Conservation (phyloP, 1,140 invertebrate genomes). For the Drosophila saltans region DNA sequence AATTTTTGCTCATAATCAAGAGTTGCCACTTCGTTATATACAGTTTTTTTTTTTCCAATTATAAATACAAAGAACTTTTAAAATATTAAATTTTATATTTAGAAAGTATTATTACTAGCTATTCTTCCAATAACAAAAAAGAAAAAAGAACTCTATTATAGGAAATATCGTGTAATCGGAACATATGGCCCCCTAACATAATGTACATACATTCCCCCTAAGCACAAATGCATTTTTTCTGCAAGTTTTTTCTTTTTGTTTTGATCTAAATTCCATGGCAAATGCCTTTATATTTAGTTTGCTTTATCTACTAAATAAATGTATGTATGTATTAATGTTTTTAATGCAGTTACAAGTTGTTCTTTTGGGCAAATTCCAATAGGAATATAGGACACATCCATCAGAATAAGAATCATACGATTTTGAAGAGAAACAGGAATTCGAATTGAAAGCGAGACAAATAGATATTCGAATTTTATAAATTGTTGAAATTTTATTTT, state of each 20-base stretch:
- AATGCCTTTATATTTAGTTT: slow-evolving; percentile 34
- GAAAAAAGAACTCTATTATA: background rate
- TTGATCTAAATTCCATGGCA: slow-evolving; percentile 53
- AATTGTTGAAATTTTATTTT: background rate
- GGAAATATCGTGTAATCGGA: background rate
- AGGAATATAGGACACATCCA: no score
- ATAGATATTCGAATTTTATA: background rate
- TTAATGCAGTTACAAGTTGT: background rate
- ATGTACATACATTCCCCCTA: slow-evolving; percentile 1
- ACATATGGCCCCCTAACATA: slow-evolving; percentile 41
- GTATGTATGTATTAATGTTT: background rate
- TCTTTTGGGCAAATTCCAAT: no score
- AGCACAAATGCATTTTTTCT: slow-evolving; percentile 32
- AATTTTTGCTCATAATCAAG: no score
- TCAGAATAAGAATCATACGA: background rate
- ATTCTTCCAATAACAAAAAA: background rate
- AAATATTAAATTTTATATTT: no score
- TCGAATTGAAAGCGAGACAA: background rate
- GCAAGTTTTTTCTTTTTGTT: slow-evolving; percentile 49
- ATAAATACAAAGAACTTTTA: no score
- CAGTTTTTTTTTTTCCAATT: no score
- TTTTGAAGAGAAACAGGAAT: background rate
- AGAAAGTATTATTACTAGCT: no score
- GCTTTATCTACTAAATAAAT: background rate
- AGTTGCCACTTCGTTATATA: no score